phyloP scores from a whole-genome alignment of 2,888 invertebrate species.

The Caenorhabditis virilis region DNA sequence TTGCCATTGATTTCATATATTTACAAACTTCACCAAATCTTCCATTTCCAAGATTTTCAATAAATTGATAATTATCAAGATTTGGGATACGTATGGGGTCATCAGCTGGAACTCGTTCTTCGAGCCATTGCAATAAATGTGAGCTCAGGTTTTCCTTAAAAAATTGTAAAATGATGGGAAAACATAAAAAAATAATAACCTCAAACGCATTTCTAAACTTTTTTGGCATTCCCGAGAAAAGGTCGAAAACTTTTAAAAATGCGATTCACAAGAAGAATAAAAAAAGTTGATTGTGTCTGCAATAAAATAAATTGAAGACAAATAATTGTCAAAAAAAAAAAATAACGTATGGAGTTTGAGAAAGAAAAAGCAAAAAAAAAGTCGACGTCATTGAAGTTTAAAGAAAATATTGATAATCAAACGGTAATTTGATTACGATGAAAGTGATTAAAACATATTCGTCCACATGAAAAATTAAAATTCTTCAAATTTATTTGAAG shows the following conservation, averaged over 20 bases:
- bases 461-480: too few species aligned
- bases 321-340: too few species aligned
- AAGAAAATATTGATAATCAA: constrained; percentile 1
- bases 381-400: constrained; percentile 13
- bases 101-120: constrained; percentile 27
- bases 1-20: constrained; percentile 32
- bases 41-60: constrained; percentile 42
- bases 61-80: constrained; percentile 17
- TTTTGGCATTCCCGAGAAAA: constrained; percentile 31
- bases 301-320: background rate
- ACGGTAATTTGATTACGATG: constrained; percentile 1
- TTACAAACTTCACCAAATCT: constrained; percentile 50
- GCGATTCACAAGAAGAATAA: too few species aligned
- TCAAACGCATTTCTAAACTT: constrained; percentile 24
- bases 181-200: too few species aligned
- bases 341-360: background rate
- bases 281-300: constrained; percentile 9
- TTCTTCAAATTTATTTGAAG: too few species aligned
- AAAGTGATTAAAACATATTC: too few species aligned
- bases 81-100: constrained; percentile 37
- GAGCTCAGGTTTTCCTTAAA: constrained; percentile 28
- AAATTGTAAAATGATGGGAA: too few species aligned
- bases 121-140: constrained; percentile 40
- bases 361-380: constrained; percentile 5
- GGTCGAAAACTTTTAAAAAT: too few species aligned